phyloP scores from a whole-genome alignment of 2,797 vertebrate genomes.

The Pipistrellus pipistrellus region DNA sequence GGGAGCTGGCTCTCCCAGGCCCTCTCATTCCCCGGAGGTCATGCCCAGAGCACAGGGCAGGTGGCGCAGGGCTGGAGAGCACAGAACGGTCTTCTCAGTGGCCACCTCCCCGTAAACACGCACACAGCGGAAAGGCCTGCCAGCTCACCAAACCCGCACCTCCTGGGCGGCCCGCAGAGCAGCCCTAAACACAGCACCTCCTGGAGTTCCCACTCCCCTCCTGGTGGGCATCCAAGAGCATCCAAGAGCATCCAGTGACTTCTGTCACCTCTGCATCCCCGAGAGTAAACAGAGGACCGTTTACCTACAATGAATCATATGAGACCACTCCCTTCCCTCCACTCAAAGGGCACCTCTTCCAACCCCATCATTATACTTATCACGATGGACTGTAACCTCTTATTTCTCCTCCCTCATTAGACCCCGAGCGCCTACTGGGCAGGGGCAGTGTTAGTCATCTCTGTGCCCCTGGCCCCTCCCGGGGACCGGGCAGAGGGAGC shows the following conservation, averaged over 20 bases:
- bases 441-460: background rate
- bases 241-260: no score
- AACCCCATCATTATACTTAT: background rate
- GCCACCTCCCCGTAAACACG: background rate
- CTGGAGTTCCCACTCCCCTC: background rate
- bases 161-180: background rate
- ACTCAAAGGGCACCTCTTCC: constrained; percentile 46
- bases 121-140: background rate
- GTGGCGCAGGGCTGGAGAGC: background rate
- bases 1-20: background rate
- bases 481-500: background rate
- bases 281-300: constrained; percentile 11
- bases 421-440: background rate
- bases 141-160: background rate
- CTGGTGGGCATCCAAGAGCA: no score
- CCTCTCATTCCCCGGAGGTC: background rate
- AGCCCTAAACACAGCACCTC: background rate
- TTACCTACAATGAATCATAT: background rate
- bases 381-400: background rate
- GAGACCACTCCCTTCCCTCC: background rate
- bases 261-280: background rate
- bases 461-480: background rate
- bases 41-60: background rate
- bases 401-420: constrained; percentile 17
- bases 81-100: constrained; percentile 5